Conservation (phyloP, 1,140 invertebrate genomes). For the Apis cerana region DNA sequence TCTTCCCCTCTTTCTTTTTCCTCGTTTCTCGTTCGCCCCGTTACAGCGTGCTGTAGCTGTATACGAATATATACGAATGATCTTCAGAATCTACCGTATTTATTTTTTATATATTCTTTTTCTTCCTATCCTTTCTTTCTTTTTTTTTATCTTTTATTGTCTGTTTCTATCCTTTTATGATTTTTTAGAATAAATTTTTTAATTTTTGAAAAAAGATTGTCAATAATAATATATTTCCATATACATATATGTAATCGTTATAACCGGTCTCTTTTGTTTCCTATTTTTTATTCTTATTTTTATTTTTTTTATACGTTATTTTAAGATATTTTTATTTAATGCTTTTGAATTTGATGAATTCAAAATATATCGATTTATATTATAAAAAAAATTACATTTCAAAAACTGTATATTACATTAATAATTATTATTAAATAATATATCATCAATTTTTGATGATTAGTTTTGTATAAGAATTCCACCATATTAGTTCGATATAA, state of each 20-base stretch:
- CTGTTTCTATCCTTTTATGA: not conserved
- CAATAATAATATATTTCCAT: not conserved
- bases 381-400: not conserved
- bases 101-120: constrained; percentile 24
- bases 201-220: constrained; percentile 11
- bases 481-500: constrained; percentile 22
- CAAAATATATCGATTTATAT: not conserved
- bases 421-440: not conserved
- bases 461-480: not conserved
- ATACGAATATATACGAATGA: constrained; percentile 37
- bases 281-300: not conserved
- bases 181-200: constrained; percentile 12
- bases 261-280: not conserved
- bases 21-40: not conserved
- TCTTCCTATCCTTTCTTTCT: not conserved
- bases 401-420: not conserved
- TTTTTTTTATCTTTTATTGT: too few species aligned
- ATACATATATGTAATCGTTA: not conserved
- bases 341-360: not conserved
- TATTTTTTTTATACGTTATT: not conserved
- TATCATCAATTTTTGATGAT: not conserved
- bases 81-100: constrained; percentile 25
- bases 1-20: not conserved
- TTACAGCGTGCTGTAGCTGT: constrained; percentile 20
- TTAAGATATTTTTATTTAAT: not conserved